Evolutionary conservation across 2,888 invertebrate genomes (phyloP).

Genomic region (Dolichomitus sp.): DNA sequence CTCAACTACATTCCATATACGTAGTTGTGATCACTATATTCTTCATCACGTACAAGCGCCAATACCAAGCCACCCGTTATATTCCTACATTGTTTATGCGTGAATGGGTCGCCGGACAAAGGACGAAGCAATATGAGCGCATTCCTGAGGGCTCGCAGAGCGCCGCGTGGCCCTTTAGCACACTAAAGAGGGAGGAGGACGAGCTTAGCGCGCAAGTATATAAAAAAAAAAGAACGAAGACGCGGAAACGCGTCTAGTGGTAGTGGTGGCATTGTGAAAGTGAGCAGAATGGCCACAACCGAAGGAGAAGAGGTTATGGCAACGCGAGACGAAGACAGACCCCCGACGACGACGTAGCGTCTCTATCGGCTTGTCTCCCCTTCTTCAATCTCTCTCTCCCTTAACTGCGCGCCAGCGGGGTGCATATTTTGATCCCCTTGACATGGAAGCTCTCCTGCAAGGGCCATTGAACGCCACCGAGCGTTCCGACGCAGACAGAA

Average conservation of each 20-base stretch:
- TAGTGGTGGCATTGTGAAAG: neutral
- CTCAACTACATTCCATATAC: slow-evolving; percentile 1
- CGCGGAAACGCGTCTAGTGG: slow-evolving; percentile 4
- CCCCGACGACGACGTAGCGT: slow-evolving; percentile 11
- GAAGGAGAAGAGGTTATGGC: slow-evolving; percentile 3
- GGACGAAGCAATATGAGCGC: slow-evolving; percentile 77
- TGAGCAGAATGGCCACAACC: slow-evolving; percentile 15
- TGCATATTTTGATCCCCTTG: slow-evolving; percentile 56
- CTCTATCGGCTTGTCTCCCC: neutral
- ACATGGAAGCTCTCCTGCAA: slow-evolving; percentile 14
- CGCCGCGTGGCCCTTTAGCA: slow-evolving; percentile 32
- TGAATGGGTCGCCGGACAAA: slow-evolving; percentile 76
- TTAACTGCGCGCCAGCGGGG: slow-evolving; percentile 25
- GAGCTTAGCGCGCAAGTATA: slow-evolving; percentile 1
- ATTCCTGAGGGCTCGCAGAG: slow-evolving; percentile 71
- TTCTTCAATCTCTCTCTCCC: slow-evolving; percentile 13
- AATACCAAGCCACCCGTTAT: slow-evolving; percentile 32
- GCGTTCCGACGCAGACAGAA: neutral
- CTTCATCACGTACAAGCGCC: neutral
- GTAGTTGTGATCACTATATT: neutral
- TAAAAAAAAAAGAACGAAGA: slow-evolving; percentile 18
- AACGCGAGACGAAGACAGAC: slow-evolving; percentile 6
- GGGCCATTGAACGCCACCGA: slow-evolving; percentile 6
- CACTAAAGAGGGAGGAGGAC: slow-evolving; percentile 9
- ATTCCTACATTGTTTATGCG: slow-evolving; percentile 78